Percentiles rank a stretch among this genome's conserved stretches.
Conservation (phyloP, 2,888 invertebrate species). For the Eilema caniola region DNA sequence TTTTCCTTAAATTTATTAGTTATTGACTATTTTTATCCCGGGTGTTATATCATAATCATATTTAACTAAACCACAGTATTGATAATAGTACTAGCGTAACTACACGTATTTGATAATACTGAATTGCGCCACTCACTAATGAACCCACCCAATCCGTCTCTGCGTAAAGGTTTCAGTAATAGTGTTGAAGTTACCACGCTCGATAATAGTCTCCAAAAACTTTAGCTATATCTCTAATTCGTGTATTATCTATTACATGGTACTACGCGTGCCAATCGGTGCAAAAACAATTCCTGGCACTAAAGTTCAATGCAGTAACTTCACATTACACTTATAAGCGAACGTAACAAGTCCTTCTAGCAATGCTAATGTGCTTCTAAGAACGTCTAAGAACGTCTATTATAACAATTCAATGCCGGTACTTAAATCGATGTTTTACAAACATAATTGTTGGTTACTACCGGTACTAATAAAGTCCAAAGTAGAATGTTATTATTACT, state of each 20-base stretch:
- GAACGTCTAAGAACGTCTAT: slow-evolving; percentile 3
- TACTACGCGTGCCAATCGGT: background rate
- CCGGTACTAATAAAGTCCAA: background rate
- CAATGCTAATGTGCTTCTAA: slow-evolving; percentile 7
- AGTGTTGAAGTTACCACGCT: background rate
- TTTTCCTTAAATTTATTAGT: too few species aligned
- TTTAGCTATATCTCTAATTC: background rate
- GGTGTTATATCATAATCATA: too few species aligned
- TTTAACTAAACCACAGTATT: too few species aligned
- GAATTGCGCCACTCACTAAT: too few species aligned
- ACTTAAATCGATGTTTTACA: background rate
- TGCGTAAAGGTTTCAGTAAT: background rate
- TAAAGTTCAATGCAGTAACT: background rate
- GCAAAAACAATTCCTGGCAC: background rate
- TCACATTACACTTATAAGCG: background rate
- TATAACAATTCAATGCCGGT: slow-evolving; percentile 1
- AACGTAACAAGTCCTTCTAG: background rate
- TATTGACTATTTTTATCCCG: too few species aligned
- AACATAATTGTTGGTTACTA: background rate
- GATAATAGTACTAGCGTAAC: too few species aligned
- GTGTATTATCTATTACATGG: background rate
- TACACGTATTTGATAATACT: too few species aligned
- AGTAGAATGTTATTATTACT: background rate
- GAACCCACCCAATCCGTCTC: too few species aligned
- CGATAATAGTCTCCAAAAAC: background rate